These are phyloP conservation scores for Colinus virginianus DNA, from an alignment of 2,113 vertebrate species.

Conservation along the genomic window DNA sequence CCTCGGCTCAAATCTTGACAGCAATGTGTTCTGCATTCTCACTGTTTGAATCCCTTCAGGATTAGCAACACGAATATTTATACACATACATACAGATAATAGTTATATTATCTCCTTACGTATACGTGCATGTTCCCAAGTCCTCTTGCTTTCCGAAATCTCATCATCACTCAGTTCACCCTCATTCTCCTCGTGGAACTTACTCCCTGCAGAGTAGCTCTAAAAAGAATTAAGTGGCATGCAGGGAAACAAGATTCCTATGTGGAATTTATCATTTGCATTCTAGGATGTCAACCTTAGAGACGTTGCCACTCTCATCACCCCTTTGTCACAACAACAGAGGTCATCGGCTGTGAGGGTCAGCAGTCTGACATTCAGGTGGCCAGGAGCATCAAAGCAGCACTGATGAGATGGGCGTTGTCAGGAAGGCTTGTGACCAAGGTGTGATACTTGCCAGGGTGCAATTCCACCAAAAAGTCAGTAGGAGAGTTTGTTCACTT, in stretches of 20 bases:
- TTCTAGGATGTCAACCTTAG: not conserved
- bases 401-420: not conserved
- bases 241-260: not conserved
- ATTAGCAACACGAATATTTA: not conserved
- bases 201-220: not conserved
- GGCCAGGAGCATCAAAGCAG: not conserved
- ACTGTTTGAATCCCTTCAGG: not conserved
- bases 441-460: not conserved
- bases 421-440: not conserved
- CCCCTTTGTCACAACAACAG: not conserved
- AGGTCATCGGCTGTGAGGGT: not conserved
- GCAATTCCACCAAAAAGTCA: not conserved
- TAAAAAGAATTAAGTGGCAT: not conserved
- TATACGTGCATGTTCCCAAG: not conserved
- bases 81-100: too few relatives aligned
- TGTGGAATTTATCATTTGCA: not conserved
- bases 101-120: not conserved
- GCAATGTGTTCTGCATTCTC: fast-evolving
- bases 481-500: not conserved
- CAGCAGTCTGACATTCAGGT: not conserved
- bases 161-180: not conserved
- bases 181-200: not conserved
- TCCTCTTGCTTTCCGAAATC: not conserved
- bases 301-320: not conserved
- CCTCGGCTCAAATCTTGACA: fast-evolving